Evolutionary conservation across 2,113 vertebrate genomes (phyloP).

Genomic region (Podocnemis expansa): DNA sequence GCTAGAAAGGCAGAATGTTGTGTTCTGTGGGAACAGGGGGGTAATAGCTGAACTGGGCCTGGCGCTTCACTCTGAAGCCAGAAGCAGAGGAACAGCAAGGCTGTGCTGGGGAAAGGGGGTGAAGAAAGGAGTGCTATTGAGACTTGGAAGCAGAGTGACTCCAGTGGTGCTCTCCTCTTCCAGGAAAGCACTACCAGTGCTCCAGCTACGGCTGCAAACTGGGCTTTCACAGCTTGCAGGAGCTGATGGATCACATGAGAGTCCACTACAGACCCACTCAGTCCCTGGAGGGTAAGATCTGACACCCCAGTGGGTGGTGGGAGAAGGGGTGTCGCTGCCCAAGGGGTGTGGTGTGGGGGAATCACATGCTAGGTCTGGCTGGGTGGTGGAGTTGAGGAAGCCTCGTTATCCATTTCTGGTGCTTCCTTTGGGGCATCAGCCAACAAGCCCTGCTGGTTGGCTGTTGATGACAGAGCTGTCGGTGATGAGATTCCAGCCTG

Average conservation of each 20-base stretch:
- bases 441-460: neutral
- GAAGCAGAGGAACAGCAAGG: neutral
- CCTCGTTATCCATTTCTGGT: neutral
- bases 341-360: neutral
- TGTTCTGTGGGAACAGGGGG: neutral
- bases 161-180: neutral
- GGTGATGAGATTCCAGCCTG: neutral
- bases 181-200: constrained; percentile 81
- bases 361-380: neutral
- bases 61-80: neutral
- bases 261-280: constrained; percentile 82
- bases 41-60: no score
- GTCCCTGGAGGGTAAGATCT: constrained; percentile 80
- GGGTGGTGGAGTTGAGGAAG: neutral
- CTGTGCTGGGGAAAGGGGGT: neutral
- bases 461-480: neutral
- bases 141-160: neutral
- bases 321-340: neutral
- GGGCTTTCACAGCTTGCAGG: constrained; percentile 79
- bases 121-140: fast-evolving
- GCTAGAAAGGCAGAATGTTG: neutral
- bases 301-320: no score
- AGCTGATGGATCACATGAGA: constrained; percentile 80
- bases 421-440: neutral
- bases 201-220: constrained; percentile 81